phyloP scores from a whole-genome alignment of 2,113 vertebrate genomes.

The Macquaria australasica region DNA sequence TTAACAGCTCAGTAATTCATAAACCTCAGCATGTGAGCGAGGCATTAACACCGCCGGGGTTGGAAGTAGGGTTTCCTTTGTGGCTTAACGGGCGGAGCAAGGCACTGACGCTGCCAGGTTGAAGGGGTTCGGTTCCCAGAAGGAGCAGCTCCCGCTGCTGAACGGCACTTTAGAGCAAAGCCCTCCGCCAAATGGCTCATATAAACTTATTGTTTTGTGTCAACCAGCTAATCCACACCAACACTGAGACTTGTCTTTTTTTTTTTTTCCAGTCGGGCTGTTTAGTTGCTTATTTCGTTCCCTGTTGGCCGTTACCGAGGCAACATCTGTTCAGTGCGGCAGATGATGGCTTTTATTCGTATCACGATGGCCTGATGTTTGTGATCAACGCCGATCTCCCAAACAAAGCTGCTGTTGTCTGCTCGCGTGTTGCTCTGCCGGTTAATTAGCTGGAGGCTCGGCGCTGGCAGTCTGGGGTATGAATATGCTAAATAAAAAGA shows the following conservation, averaged over 20 bases:
- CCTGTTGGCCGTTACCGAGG: constrained; percentile 50
- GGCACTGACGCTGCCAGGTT: constrained; percentile 4
- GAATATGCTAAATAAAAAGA: constrained; percentile 63
- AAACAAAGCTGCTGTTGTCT: constrained; percentile 59
- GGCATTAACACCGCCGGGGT: neutral
- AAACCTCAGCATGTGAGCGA: constrained; percentile 38
- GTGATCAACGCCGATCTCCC: constrained; percentile 38
- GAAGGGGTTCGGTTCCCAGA: constrained; percentile 21
- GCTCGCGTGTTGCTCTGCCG: constrained; percentile 19
- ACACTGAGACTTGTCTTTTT: neutral
- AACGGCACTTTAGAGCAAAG: constrained; percentile 34
- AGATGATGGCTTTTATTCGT: constrained; percentile 38
- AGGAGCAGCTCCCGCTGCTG: constrained; percentile 8
- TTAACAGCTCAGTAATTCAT: constrained; percentile 35
- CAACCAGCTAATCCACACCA: constrained; percentile 34
- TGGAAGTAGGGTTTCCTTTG: constrained; percentile 16
- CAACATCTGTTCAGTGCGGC: constrained; percentile 55
- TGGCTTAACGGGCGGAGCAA: constrained; percentile 21
- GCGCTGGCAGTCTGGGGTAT: constrained; percentile 39
- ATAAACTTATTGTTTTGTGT: constrained; percentile 54
- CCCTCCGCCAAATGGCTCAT: constrained; percentile 20
- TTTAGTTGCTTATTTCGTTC: constrained; percentile 33
- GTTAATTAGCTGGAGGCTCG: constrained; percentile 60
- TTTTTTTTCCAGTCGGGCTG: neutral
- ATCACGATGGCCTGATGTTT: constrained; percentile 53